Percentiles rank a stretch among this genome's conserved stretches.
Evolutionary conservation across 2,888 invertebrate species (phyloP).

Genomic region (Torymus auratus): DNA sequence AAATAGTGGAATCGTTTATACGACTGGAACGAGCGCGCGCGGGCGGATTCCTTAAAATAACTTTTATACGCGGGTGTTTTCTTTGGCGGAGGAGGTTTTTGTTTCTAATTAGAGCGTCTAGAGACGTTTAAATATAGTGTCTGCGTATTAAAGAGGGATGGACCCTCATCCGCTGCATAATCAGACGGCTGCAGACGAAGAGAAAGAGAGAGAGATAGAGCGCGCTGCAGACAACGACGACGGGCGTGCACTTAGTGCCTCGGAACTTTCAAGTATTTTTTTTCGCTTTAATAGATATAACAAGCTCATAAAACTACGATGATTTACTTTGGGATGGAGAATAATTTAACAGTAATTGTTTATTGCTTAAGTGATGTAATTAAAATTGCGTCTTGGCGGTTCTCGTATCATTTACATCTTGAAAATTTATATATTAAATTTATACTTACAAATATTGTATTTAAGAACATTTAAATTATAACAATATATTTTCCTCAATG

Average conservation of each 20-base stretch:
- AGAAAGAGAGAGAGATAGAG: too few relatives aligned
- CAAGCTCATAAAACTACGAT: not conserved
- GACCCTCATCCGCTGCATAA: slow-evolving; percentile 48
- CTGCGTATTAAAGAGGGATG: slow-evolving; percentile 45
- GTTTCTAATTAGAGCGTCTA: slow-evolving; percentile 44
- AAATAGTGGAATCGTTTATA: too few relatives aligned
- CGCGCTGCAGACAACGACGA: not conserved
- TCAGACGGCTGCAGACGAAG: slow-evolving; percentile 26
- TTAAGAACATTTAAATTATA: too few relatives aligned
- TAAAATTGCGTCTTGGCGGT: too few relatives aligned
- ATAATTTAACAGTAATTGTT: too few relatives aligned
- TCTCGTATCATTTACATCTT: too few relatives aligned
- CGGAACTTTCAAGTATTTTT: slow-evolving; percentile 1
- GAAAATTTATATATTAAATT: too few relatives aligned
- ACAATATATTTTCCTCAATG: too few relatives aligned
- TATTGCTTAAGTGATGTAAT: not conserved
- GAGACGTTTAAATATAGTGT: slow-evolving; percentile 42
- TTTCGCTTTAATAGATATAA: slow-evolving; percentile 2
- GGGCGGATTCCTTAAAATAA: not conserved
- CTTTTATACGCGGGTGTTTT: not conserved
- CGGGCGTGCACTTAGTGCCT: slow-evolving; percentile 16
- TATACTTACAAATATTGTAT: too few relatives aligned
- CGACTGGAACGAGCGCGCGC: not conserved
- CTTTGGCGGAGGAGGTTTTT: slow-evolving; percentile 17
- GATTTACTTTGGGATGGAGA: too few relatives aligned